These are phyloP conservation scores for Drosophila simulans DNA, from an alignment of 1,140 invertebrate genomes.

Conservation along the genomic window DNA sequence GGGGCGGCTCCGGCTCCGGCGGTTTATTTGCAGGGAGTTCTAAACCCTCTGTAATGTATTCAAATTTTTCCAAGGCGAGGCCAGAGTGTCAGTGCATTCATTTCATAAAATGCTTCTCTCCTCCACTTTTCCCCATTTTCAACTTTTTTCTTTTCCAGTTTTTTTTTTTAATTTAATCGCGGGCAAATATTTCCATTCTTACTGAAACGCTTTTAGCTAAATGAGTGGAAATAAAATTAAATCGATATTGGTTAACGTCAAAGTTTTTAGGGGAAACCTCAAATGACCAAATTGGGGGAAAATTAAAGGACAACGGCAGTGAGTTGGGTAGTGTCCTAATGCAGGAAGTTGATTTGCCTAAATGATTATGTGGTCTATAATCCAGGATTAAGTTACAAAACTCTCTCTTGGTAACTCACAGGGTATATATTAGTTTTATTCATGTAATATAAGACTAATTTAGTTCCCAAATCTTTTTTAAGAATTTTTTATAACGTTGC, in stretches of 20 bases:
- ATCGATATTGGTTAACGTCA: conserved; percentile 78
- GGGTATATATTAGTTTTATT: too few species aligned
- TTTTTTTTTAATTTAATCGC: conserved; percentile 74
- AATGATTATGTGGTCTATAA: conserved; percentile 9
- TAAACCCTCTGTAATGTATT: conserved; percentile 71
- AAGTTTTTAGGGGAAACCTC: conserved; percentile 52
- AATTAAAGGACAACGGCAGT: background rate
- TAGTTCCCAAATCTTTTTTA: too few species aligned
- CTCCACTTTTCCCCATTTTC: conserved; percentile 32
- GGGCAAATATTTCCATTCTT: conserved; percentile 82
- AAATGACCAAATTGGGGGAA: conserved; percentile 52
- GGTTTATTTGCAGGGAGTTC: conserved; percentile 64
- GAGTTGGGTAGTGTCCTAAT: conserved; percentile 7
- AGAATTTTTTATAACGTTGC: background rate
- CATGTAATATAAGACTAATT: too few species aligned
- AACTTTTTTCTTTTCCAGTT: conserved; percentile 22
- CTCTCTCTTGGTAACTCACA: background rate
- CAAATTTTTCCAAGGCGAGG: conserved; percentile 82
- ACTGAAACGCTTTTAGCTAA: conserved; percentile 77
- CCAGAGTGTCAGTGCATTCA: conserved; percentile 78
- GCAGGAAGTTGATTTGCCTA: conserved; percentile 30
- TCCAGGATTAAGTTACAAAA: conserved; percentile 4
- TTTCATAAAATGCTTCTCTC: conserved; percentile 77
- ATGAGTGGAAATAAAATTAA: conserved; percentile 84
- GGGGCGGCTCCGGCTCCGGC: conserved; percentile 21